Evolutionary conservation across 2,888 invertebrate genomes (phyloP).

Genomic region (Hirtodrosophila histrioides): DNA sequence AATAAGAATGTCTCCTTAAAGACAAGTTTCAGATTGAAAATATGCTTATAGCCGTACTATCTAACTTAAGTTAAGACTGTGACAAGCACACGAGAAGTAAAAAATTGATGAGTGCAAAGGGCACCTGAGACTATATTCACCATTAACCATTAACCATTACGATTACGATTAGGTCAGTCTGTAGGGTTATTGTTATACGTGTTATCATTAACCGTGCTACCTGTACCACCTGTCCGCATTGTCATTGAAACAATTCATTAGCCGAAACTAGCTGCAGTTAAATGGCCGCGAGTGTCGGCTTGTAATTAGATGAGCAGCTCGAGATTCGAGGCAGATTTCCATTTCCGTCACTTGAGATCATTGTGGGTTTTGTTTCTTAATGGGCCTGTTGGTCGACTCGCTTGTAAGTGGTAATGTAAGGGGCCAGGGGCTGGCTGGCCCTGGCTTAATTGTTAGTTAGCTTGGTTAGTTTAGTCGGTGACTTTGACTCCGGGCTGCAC

Average conservation of each 20-base stretch:
- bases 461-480: conserved; percentile 6
- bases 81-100: no score
- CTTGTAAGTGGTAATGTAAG: conserved; percentile 10
- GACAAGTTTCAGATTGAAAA: no score
- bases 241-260: conserved; percentile 70
- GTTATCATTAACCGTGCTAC: conserved; percentile 50
- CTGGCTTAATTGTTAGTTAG: conserved; percentile 52
- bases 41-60: no score
- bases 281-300: conserved; percentile 42
- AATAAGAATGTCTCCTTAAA: no score
- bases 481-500: conserved; percentile 43
- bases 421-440: conserved; percentile 30
- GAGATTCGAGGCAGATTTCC: conserved; percentile 19
- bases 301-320: conserved; percentile 46
- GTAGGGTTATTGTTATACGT: conserved; percentile 12
- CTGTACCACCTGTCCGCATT: conserved; percentile 39
- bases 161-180: conserved; percentile 3
- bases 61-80: no score
- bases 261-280: conserved; percentile 44
- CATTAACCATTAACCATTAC: conserved; percentile 2
- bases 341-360: conserved; percentile 42
- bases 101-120: background rate
- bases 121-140: background rate
- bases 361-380: conserved; percentile 40
- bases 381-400: conserved; percentile 30